Evolutionary conservation across 2,113 vertebrate genomes (phyloP), one percentile per base, ranked within the genome.

Genomic region (Corvus hawaiiensis): DNA sequence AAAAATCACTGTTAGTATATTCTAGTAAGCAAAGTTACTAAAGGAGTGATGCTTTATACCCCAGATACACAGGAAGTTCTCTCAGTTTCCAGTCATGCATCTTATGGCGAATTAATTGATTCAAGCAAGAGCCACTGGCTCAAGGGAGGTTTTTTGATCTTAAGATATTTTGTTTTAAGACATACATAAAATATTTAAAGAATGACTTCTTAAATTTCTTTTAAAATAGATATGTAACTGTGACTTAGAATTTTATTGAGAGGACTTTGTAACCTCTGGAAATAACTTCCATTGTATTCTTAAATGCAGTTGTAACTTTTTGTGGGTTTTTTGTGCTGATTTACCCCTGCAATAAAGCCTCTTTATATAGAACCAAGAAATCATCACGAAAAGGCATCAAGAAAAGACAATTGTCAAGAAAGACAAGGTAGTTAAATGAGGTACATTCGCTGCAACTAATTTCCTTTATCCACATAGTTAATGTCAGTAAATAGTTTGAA

Each of bases 221-320:
- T 73, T 28, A 8, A 80, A 90, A 52, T 39, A 71, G 19, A 6
- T 54, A 16, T 8, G 2, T 73, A 52, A 48, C 44, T 26, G 16
- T 85, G 63, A 68, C 39, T 41, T 78, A 41, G 2, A 67, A 26
- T 90, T 88, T 87, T 68, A 73, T 56, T 87, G 56, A 69, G 44
- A 93, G 11, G 23, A 66, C 30, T 82, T 75, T 27, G 59, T 39
- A 90, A 66, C 16, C 52, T 86, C 91, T 82, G 30, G 44, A 46
- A 90, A 62, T 48, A 81, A 52, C 35, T 92, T 63, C 15, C 71
- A 11, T 72, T 90, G 22, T 82, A 43, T 23, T 76, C 48, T 72
- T 89, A 85, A 93, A 82, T 61, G 46, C 84, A 95, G 58, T 81
- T 91, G 41, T 56, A 89, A 68, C 33, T 92, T 95, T 85, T 71